These are phyloP conservation scores for Poecilobothrus nobilitatus DNA, from an alignment of 2,888 invertebrate genomes.

Conservation along the genomic window DNA sequence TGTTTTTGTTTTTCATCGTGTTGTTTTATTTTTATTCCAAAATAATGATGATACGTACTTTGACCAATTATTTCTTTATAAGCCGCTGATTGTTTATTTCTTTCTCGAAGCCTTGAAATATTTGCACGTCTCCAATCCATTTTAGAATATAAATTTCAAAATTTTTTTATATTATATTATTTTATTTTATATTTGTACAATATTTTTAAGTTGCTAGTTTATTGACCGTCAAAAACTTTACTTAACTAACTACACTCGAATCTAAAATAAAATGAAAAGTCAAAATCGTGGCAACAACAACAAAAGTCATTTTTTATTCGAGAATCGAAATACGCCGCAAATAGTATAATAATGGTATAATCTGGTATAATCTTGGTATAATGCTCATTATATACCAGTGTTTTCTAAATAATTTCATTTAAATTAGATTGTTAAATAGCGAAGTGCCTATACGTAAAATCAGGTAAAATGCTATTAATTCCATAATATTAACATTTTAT, in stretches of 20 bases:
- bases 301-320: no score
- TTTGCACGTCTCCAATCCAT: constrained; percentile 61
- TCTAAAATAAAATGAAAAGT: not conserved
- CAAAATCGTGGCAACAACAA: not conserved
- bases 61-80: constrained; percentile 73
- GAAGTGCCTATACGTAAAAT: no score
- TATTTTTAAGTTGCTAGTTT: not conserved
- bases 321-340: no score
- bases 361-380: no score
- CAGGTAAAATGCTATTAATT: no score
- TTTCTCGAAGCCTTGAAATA: constrained; percentile 58
- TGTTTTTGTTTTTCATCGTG: not conserved
- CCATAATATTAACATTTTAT: no score
- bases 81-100: constrained; percentile 66
- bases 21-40: not conserved
- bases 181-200: not conserved
- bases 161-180: no score
- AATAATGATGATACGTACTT: constrained; percentile 53
- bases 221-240: not conserved
- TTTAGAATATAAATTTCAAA: not conserved
- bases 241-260: not conserved
- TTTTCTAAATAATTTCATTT: no score
- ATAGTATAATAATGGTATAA: no score
- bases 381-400: no score
- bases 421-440: no score